A percentile compares a stretch with the other conserved stretches of the same genome.
These are phyloP conservation scores for Sebastes kiyomatsui DNA, from an alignment of 2,797 vertebrate genomes.

Conservation along the genomic window DNA sequence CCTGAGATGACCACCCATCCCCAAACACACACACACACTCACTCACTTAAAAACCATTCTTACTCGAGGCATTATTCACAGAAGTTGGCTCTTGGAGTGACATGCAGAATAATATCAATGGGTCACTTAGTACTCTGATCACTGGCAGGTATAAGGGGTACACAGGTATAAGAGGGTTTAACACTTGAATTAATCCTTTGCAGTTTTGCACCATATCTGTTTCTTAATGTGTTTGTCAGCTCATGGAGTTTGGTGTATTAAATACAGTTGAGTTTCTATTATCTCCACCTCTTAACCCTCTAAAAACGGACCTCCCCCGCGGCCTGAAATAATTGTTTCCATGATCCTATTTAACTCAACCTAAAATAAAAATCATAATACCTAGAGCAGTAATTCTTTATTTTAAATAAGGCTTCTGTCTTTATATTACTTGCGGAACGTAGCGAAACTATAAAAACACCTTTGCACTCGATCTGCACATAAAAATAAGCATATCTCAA, in stretches of 20 bases:
- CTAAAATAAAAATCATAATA: no score
- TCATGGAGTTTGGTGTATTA: neutral
- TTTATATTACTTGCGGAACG: no score
- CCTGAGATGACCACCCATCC: neutral
- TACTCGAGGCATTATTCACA: neutral
- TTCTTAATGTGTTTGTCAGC: neutral
- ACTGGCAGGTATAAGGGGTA: neutral
- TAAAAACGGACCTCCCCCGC: no score
- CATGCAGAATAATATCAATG: neutral
- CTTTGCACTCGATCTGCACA: no score
- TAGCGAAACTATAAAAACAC: no score
- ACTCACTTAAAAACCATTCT: neutral
- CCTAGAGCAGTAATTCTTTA: no score
- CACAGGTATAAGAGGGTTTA: neutral
- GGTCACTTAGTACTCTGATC: neutral
- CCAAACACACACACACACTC: neutral
- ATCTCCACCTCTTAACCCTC: neutral
- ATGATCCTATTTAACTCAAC: no score
- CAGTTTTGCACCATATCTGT: neutral
- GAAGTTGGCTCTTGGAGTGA: neutral
- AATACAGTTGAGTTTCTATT: neutral
- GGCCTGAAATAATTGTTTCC: no score
- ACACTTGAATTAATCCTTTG: neutral
- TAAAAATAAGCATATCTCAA: no score
- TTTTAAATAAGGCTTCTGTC: no score